A percentile compares a stretch with the other conserved stretches of the same genome.
Conservation (phyloP, 30 jellyfish, hydroid and myxozoan species). For the Turritopsis rubra region DNA sequence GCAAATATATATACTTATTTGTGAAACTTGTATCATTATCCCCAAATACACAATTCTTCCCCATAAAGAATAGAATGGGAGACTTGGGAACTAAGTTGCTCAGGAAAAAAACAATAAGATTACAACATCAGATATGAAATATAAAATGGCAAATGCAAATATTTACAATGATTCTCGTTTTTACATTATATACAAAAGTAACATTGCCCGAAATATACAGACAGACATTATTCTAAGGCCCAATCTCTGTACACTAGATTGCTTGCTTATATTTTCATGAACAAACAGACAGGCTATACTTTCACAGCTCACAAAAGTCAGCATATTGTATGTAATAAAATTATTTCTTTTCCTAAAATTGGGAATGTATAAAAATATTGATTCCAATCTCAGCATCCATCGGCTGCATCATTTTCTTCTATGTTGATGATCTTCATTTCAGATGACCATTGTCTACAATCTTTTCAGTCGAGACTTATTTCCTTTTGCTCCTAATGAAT, state of each 20-base stretch:
- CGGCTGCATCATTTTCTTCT: not conserved
- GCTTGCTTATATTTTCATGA: not conserved
- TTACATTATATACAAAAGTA: not conserved
- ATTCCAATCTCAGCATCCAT: too few relatives aligned
- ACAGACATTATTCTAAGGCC: not conserved
- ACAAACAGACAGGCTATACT: not conserved
- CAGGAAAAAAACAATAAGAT: too few relatives aligned
- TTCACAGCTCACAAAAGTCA: not conserved
- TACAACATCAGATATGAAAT: not conserved
- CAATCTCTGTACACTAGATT: not conserved
- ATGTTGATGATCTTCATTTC: not conserved
- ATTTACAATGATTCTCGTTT: not conserved
- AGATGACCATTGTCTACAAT: not conserved
- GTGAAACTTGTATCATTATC: not conserved
- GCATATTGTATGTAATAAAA: not conserved
- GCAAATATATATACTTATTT: not conserved
- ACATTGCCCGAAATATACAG: not conserved
- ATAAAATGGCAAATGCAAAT: not conserved
- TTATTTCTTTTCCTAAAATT: not conserved
- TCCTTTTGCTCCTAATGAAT: constrained; percentile 20
- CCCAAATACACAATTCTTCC: not conserved
- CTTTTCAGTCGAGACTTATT: constrained; percentile 25
- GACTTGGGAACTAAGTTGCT: too few relatives aligned
- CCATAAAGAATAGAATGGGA: too few relatives aligned
- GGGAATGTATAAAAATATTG: not conserved